Percentiles rank a stretch among this genome's conserved stretches.
These are phyloP conservation scores for Kryptolebias ocellatus DNA, from an alignment of 2,797 vertebrate species.

Conservation along the genomic window DNA sequence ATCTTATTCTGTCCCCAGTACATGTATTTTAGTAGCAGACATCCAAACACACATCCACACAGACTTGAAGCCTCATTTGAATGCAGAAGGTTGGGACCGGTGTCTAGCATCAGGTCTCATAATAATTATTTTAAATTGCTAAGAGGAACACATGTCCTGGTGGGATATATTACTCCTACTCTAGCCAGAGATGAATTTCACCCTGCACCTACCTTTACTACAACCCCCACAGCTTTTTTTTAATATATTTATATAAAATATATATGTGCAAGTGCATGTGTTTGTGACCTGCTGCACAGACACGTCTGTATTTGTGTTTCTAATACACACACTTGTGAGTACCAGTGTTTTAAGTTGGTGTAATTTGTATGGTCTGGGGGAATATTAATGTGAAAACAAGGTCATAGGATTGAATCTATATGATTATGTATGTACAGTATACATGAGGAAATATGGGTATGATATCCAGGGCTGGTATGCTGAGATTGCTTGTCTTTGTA, in stretches of 20 bases:
- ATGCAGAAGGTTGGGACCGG: slow-evolving; percentile 90
- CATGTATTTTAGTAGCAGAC: slow-evolving; percentile 40
- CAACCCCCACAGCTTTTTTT: slow-evolving; percentile 44
- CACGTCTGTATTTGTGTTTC: slow-evolving; percentile 13
- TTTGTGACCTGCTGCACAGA: slow-evolving; percentile 16
- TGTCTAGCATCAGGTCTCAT: slow-evolving; percentile 95
- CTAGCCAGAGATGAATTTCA: slow-evolving; percentile 93
- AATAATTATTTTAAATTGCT: slow-evolving; percentile 99
- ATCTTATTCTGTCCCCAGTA: slow-evolving; percentile 30
- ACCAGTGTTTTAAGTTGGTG: slow-evolving; percentile 31
- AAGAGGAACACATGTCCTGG: slow-evolving; percentile 92
- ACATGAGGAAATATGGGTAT: slow-evolving; percentile 37
- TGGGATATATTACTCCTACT: slow-evolving; percentile 94
- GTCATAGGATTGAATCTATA: slow-evolving; percentile 52
- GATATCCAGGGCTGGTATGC: slow-evolving; percentile 36
- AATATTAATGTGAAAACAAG: slow-evolving; percentile 71
- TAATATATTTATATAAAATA: slow-evolving; percentile 25
- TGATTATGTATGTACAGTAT: slow-evolving; percentile 48
- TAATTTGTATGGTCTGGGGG: slow-evolving; percentile 61
- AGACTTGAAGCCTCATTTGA: slow-evolving; percentile 84
- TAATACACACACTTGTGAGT: slow-evolving; percentile 8
- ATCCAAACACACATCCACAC: slow-evolving; percentile 18
- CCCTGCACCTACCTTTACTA: slow-evolving; percentile 84
- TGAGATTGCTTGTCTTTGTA: slow-evolving; percentile 53
- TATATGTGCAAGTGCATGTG: slow-evolving; percentile 21